These are phyloP conservation scores for Oryzias curvinotus DNA, from an alignment of 2,113 vertebrate species.

Conservation along the genomic window DNA sequence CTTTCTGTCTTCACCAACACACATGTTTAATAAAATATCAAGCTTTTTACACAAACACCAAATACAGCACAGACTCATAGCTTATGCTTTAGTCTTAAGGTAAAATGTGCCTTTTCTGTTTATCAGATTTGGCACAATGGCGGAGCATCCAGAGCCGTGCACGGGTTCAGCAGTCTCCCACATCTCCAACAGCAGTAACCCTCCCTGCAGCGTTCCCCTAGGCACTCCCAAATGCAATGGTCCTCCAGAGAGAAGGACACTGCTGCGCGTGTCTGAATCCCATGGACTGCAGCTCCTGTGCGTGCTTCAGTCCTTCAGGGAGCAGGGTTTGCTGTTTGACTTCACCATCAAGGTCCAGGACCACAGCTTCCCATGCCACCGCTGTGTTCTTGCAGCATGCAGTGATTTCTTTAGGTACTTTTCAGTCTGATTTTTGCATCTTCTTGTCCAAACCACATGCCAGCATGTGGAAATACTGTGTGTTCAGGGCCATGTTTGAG, in stretches of 20 bases:
- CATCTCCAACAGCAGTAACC: slow-evolving; percentile 13
- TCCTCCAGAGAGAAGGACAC: slow-evolving; percentile 76
- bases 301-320: slow-evolving; percentile 87
- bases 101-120: neutral
- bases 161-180: slow-evolving; percentile 3
- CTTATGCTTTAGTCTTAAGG: no score
- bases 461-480: slow-evolving; percentile 3
- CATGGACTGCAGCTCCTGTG: slow-evolving; percentile 89
- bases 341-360: slow-evolving; percentile 90
- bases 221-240: slow-evolving; percentile 75
- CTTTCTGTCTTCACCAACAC: neutral
- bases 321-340: slow-evolving; percentile 88
- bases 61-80: no score
- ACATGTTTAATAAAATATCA: neutral
- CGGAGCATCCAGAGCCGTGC: slow-evolving; percentile 29
- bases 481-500: slow-evolving; percentile 91
- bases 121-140: slow-evolving; percentile 43
- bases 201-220: slow-evolving; percentile 7
- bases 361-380: slow-evolving; percentile 87
- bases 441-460: neutral
- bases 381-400: slow-evolving; percentile 92
- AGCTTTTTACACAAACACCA: no score
- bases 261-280: slow-evolving; percentile 83
- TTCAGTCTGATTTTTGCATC: slow-evolving; percentile 8
- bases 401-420: slow-evolving; percentile 96